Percentiles rank a stretch among this genome's conserved stretches.
phyloP scores from a whole-genome alignment of 2,113 vertebrate species.

The Triplophysa rosa region DNA sequence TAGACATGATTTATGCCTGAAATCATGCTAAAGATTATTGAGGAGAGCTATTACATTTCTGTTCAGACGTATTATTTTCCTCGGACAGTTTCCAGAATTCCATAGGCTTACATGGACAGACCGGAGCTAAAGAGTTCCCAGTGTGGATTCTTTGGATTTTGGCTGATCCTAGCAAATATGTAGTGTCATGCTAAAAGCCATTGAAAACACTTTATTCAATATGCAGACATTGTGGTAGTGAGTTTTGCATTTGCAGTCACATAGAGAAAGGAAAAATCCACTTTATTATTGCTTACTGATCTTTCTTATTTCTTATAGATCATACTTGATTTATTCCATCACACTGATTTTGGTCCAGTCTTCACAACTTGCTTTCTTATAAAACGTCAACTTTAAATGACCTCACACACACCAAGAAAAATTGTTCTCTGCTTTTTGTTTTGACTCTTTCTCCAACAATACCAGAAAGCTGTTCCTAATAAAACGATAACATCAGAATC shows the following conservation, averaged over 20 bases:
- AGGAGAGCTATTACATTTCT: too few species aligned
- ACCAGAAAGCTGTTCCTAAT: conserved; percentile 19
- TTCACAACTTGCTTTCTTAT: background rate
- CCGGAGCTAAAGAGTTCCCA: background rate
- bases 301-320: background rate
- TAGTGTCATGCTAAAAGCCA: background rate
- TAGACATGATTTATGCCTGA: background rate
- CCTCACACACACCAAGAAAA: conserved; percentile 4
- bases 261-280: too few species aligned
- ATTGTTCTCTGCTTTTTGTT: background rate
- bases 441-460: conserved; percentile 12
- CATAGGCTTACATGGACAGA: background rate
- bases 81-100: too few species aligned
- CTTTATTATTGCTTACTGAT: background rate
- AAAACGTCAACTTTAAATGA: background rate
- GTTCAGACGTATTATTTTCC: too few species aligned
- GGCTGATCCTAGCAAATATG: background rate
- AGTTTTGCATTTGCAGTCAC: background rate
- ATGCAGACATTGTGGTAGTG: background rate
- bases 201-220: background rate
- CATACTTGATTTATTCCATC: background rate
- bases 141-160: background rate
- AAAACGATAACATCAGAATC: background rate
- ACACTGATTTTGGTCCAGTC: background rate
- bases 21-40: background rate